phyloP scores from a whole-genome alignment of 2,797 vertebrate genomes.

The Australoheros facetus region DNA sequence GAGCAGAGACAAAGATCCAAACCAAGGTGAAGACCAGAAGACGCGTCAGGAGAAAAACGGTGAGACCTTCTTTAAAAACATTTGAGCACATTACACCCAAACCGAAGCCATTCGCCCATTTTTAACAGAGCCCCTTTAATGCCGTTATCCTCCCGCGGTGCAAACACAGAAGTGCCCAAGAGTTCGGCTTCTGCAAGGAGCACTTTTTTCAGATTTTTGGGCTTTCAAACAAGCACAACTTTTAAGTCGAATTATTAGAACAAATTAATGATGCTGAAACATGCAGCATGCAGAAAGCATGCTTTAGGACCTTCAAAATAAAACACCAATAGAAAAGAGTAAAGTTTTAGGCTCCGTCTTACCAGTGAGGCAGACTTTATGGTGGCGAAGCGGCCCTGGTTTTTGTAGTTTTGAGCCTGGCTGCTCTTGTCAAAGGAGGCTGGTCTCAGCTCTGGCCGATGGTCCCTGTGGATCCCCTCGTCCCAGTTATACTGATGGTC shows the following conservation, averaged over 20 bases:
- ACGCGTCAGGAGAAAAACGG: neutral
- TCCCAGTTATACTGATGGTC: slow-evolving; percentile 97
- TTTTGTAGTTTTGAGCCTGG: slow-evolving; percentile 94
- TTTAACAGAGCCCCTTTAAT: neutral
- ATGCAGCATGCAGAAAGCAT: neutral
- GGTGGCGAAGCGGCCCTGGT: slow-evolving; percentile 96
- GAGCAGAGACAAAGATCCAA: slow-evolving; percentile 10
- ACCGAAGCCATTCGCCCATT: neutral
- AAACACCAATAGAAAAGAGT: neutral
- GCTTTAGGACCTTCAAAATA: neutral
- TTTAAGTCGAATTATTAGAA: neutral
- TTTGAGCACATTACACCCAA: neutral
- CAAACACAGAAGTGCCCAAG: neutral
- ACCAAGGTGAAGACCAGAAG: neutral
- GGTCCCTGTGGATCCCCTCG: slow-evolving; percentile 92
- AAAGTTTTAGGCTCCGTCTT: slow-evolving; percentile 63
- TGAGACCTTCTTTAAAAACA: neutral
- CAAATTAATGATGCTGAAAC: neutral
- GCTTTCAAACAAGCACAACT: neutral
- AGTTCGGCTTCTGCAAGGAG: neutral
- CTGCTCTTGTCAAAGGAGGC: slow-evolving; percentile 89
- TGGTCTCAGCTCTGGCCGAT: slow-evolving; percentile 89
- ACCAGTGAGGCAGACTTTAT: slow-evolving; percentile 99
- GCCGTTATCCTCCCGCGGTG: neutral
- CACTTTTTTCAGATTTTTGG: neutral